These are phyloP conservation scores for Trissoscelio sp. DNA, from an alignment of 2,888 invertebrate genomes.

Conservation along the genomic window DNA sequence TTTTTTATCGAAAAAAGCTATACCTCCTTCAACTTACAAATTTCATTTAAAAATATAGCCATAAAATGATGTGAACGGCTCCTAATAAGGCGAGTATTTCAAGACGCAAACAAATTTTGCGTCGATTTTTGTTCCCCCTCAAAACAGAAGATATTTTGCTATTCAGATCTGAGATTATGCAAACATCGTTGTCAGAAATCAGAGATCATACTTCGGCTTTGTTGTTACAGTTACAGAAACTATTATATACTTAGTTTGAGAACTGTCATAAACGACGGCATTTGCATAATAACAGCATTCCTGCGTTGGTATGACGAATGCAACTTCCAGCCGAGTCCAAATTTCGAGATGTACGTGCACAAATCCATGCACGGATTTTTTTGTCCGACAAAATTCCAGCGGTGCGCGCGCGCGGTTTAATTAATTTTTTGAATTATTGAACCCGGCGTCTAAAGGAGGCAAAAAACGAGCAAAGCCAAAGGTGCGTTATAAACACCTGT, in stretches of 20 bases:
- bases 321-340: background rate
- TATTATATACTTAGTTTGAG: conserved; percentile 7
- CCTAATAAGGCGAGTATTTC: too few relatives aligned
- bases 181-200: too few relatives aligned
- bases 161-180: too few relatives aligned
- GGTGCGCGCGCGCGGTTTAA: conserved; percentile 1
- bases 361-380: too few relatives aligned
- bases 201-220: background rate
- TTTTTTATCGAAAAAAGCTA: too few relatives aligned
- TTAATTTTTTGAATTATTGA: conserved; percentile 38
- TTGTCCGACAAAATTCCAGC: background rate
- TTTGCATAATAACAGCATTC: conserved; percentile 10
- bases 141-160: too few relatives aligned
- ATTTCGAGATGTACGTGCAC: background rate
- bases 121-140: too few relatives aligned
- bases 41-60: too few relatives aligned
- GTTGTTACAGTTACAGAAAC: conserved; percentile 1
- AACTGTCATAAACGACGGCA: conserved; percentile 4
- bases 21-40: too few relatives aligned
- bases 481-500: conserved; percentile 46
- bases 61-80: too few relatives aligned
- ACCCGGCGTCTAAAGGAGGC: background rate
- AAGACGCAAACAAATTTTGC: too few relatives aligned
- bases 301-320: too few relatives aligned
- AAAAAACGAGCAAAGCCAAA: background rate